These are phyloP conservation scores for Coenobita brevimanus DNA, from an alignment of 1,140 invertebrate species.

Conservation along the genomic window DNA sequence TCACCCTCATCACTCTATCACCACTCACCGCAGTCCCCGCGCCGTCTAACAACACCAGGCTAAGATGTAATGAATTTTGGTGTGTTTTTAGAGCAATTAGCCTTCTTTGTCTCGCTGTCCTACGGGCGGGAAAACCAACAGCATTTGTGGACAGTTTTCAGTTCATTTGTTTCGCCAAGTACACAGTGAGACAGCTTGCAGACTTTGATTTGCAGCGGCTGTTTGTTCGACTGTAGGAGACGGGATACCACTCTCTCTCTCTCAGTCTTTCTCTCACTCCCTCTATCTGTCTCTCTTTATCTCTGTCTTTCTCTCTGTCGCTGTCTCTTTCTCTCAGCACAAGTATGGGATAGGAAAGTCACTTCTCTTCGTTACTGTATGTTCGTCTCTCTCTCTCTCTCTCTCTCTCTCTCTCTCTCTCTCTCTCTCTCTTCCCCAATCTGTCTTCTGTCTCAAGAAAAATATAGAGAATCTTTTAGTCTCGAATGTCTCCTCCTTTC, in stretches of 20 bases:
- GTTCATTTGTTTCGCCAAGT: constrained; percentile 56
- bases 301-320: neutral
- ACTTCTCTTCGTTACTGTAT: too few species aligned
- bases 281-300: neutral
- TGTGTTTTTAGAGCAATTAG: constrained; percentile 65
- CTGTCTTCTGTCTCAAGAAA: too few species aligned
- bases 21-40: neutral
- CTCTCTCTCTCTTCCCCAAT: too few species aligned
- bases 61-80: constrained; percentile 63
- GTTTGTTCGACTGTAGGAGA: constrained; percentile 14
- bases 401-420: too few species aligned
- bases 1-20: neutral
- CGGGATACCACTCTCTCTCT: neutral
- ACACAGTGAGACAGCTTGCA: constrained; percentile 38
- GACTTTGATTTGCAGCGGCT: constrained; percentile 45
- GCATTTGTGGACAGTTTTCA: constrained; percentile 58
- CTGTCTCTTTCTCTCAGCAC: neutral
- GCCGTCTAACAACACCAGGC: constrained; percentile 44
- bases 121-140: constrained; percentile 59
- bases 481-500: too few species aligned
- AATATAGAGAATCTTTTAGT: too few species aligned
- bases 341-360: too few species aligned
- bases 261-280: constrained; percentile 24
- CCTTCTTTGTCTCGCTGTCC: constrained; percentile 62
- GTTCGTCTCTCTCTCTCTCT: too few species aligned